A percentile compares a stretch with the other conserved stretches of the same genome.
Conservation (phyloP, 2,113 vertebrate species). For the Silurus asotus region DNA sequence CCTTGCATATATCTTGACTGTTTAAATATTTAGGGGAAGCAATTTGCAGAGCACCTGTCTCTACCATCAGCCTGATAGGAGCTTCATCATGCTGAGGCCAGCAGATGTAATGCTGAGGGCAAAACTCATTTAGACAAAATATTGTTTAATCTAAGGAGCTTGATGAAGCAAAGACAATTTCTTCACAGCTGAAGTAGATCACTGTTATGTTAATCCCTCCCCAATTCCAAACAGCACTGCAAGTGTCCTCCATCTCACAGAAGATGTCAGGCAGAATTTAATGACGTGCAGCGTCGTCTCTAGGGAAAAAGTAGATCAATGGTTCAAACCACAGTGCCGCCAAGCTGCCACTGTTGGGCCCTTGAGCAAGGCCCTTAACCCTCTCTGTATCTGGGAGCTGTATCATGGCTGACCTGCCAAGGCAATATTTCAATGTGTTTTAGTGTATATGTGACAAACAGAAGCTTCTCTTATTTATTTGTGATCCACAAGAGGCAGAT, state of each 20-base stretch:
- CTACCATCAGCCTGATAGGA: constrained; percentile 26
- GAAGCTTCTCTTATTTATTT: background rate
- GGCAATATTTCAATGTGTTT: too few species aligned
- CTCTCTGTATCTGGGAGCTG: background rate
- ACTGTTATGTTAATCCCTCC: background rate
- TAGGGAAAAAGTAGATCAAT: too few species aligned
- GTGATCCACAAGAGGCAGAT: background rate
- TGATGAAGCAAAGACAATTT: constrained; percentile 4
- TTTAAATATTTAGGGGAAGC: constrained; percentile 50
- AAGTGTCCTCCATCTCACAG: background rate
- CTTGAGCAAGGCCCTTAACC: too few species aligned
- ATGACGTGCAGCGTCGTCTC: background rate
- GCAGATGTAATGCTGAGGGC: constrained; percentile 39
- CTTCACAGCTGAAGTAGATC: background rate
- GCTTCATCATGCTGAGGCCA: constrained; percentile 43
- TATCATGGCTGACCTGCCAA: too few species aligned
- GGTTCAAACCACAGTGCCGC: too few species aligned
- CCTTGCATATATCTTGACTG: constrained; percentile 18
- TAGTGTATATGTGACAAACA: too few species aligned
- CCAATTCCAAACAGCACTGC: background rate
- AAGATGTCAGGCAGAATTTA: background rate
- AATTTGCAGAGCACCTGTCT: constrained; percentile 39
- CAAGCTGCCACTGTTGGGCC: too few species aligned
- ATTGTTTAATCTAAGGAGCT: constrained; percentile 49
- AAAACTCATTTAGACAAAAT: constrained; percentile 34